phyloP scores from a whole-genome alignment of 23 tunicate genomes.

The Corella eumyota region DNA sequence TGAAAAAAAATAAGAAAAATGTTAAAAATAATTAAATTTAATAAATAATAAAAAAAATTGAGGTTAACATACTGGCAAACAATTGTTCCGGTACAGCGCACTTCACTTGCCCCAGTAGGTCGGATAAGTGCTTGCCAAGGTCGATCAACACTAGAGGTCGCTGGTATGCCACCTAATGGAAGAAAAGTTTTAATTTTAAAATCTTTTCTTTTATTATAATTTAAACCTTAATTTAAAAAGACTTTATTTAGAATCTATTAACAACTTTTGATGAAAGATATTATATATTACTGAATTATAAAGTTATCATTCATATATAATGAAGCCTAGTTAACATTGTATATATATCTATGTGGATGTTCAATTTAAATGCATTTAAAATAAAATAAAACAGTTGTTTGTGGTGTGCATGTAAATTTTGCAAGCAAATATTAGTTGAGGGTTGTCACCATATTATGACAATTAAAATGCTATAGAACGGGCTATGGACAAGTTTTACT shows the following conservation, averaged over 20 bases:
- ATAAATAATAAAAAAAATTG: too few species aligned
- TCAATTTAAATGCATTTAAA: background rate
- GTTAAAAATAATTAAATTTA: background rate
- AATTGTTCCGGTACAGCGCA: slow-evolving; percentile 60
- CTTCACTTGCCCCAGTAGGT: slow-evolving; percentile 8
- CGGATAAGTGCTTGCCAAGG: slow-evolving; percentile 81
- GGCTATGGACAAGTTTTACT: too few species aligned
- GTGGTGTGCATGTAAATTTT: too few species aligned
- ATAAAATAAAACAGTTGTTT: background rate
- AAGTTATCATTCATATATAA: too few species aligned
- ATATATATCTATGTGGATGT: too few species aligned
- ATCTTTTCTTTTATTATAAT: too few species aligned
- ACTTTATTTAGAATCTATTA: background rate
- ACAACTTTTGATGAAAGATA: background rate
- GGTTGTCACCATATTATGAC: too few species aligned
- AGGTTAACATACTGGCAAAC: slow-evolving; percentile 92
- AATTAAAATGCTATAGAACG: too few species aligned
- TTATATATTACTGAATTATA: background rate
- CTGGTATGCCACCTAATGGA: slow-evolving; percentile 41
- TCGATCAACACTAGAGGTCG: slow-evolving; percentile 17
- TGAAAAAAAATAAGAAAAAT: background rate
- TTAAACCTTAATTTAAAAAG: slow-evolving; percentile 3
- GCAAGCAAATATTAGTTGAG: too few species aligned
- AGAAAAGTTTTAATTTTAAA: too few species aligned
- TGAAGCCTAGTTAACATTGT: too few species aligned